A percentile compares a stretch with the other conserved stretches of the same genome.
Evolutionary conservation across 2,888 invertebrate genomes (phyloP).

Genomic region (Anarsia innoxiella): DNA sequence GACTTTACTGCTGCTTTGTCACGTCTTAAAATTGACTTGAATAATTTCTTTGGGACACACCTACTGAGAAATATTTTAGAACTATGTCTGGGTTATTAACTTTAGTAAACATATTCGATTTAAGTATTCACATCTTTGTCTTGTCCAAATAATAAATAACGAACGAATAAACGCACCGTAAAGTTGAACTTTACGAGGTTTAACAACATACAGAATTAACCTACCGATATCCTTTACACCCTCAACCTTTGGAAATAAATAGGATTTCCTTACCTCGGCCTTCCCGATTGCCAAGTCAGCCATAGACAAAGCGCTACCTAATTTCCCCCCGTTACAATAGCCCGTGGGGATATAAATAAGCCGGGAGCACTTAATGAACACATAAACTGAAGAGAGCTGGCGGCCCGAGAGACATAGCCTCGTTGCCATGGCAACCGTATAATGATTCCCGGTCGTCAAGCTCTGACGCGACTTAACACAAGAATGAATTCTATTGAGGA

Average conservation of each 20-base stretch:
- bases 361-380: conserved; percentile 66
- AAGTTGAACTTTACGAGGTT: background rate
- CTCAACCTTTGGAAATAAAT: conserved; percentile 7
- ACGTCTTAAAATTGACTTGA: conserved; percentile 7
- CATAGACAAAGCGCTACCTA: conserved; percentile 58
- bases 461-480: too few relatives aligned
- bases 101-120: too few relatives aligned
- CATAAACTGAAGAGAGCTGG: conserved; percentile 58
- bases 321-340: conserved; percentile 57
- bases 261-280: conserved; percentile 22
- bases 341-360: conserved; percentile 63
- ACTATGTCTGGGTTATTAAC: too few relatives aligned
- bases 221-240: conserved; percentile 1
- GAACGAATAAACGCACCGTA: too few relatives aligned
- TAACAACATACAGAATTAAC: too few relatives aligned
- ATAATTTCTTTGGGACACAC: conserved; percentile 9
- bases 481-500: too few relatives aligned
- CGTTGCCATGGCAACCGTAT: background rate
- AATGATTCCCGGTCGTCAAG: background rate
- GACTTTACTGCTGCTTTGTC: conserved; percentile 26
- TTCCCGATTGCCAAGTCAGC: conserved; percentile 48
- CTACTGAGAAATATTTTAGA: background rate
- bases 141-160: too few relatives aligned
- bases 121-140: too few relatives aligned
- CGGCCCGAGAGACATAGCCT: conserved; percentile 38